A percentile compares a stretch with the other conserved stretches of the same genome.
Evolutionary conservation across 53 echinoderm and acorn worm species (phyloP).

Genomic region (Antedon mediterranea): DNA sequence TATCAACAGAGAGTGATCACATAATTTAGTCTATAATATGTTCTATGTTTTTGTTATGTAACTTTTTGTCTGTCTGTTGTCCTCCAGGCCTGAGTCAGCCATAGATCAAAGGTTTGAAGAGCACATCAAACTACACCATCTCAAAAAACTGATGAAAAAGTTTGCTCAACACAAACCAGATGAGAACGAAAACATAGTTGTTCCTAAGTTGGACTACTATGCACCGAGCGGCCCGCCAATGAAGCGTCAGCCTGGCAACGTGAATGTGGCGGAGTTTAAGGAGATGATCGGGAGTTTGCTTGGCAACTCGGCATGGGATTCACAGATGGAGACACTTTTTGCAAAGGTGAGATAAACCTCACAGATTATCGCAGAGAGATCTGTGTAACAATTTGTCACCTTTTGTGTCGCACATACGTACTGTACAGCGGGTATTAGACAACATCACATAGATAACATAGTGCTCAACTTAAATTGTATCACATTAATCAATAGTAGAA

Average conservation of each 20-base stretch:
- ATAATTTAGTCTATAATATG: too few relatives aligned
- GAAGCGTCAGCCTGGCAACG: slow-evolving; percentile 73
- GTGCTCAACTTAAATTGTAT: too few relatives aligned
- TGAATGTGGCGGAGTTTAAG: slow-evolving; percentile 79
- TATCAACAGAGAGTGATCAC: too few relatives aligned
- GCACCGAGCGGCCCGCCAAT: slow-evolving; percentile 51
- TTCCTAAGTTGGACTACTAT: slow-evolving; percentile 54
- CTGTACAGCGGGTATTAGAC: not conserved
- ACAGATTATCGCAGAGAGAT: too few relatives aligned
- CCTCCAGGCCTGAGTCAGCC: not conserved
- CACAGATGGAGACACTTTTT: slow-evolving; percentile 79
- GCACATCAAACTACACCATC: slow-evolving; percentile 76
- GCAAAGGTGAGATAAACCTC: slow-evolving; percentile 44
- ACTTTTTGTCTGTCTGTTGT: not conserved
- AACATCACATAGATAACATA: too few relatives aligned
- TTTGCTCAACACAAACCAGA: slow-evolving; percentile 55
- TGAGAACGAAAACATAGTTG: slow-evolving; percentile 20
- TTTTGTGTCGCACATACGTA: not conserved
- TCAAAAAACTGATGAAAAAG: slow-evolving; percentile 70
- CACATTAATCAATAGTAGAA: too few relatives aligned
- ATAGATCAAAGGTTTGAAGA: slow-evolving; percentile 47
- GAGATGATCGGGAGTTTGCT: slow-evolving; percentile 63
- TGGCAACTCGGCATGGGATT: slow-evolving; percentile 62
- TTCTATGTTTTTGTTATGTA: too few relatives aligned
- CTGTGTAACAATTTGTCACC: too few relatives aligned